These are phyloP conservation scores for Tautogolabrus adspersus DNA, from an alignment of 2,113 vertebrate species.

Conservation along the genomic window DNA sequence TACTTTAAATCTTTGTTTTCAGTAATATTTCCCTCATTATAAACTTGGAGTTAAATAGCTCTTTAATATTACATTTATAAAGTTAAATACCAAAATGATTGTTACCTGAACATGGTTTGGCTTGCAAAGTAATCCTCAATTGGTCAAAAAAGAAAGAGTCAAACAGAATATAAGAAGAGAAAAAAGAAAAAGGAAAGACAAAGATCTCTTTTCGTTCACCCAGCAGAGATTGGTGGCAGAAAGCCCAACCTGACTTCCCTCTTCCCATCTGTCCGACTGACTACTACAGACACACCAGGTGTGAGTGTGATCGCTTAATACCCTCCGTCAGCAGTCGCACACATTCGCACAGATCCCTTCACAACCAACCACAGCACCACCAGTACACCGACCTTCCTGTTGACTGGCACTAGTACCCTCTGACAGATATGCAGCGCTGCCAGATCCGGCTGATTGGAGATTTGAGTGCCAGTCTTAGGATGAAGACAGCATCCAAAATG, in stretches of 20 bases:
- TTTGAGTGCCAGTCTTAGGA: slow-evolving; percentile 40
- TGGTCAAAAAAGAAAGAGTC: neutral
- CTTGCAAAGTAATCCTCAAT: slow-evolving; percentile 30
- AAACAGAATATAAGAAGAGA: neutral
- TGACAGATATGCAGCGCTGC: slow-evolving; percentile 53
- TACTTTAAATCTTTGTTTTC: neutral
- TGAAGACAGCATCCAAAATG: slow-evolving; percentile 58
- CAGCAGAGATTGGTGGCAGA: slow-evolving; percentile 31
- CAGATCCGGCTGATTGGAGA: slow-evolving; percentile 49
- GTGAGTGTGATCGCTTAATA: slow-evolving; percentile 58
- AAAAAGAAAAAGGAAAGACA: slow-evolving; percentile 18
- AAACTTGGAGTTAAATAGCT: neutral
- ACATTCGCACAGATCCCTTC: slow-evolving; percentile 23
- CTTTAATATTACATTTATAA: neutral
- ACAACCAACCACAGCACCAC: slow-evolving; percentile 23
- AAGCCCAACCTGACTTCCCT: slow-evolving; percentile 51
- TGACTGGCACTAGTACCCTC: slow-evolving; percentile 28
- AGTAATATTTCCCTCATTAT: neutral
- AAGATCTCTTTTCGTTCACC: slow-evolving; percentile 22
- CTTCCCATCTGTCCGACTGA: slow-evolving; percentile 55
- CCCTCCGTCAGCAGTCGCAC: slow-evolving; percentile 53
- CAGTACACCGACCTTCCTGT: slow-evolving; percentile 29
- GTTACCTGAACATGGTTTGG: slow-evolving; percentile 61
- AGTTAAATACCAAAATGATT: slow-evolving; percentile 7
- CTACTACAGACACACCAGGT: slow-evolving; percentile 66